phyloP scores from a whole-genome alignment of 1,140 invertebrate species.

The Pectinophora gossypiella region DNA sequence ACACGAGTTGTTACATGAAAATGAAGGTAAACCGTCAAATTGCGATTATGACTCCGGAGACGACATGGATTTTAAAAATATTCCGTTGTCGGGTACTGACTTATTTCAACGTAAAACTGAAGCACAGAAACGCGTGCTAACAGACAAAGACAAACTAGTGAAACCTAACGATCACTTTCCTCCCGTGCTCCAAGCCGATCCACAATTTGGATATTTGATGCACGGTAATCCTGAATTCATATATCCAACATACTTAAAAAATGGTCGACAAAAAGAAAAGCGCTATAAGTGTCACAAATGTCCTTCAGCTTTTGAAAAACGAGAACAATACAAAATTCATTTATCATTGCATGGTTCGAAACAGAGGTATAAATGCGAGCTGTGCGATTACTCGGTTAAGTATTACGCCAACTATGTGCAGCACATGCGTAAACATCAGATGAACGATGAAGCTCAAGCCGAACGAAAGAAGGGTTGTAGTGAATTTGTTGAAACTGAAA shows the following conservation, averaged over 20 bases:
- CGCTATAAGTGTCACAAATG: slow-evolving; percentile 91
- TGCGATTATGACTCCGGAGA: slow-evolving; percentile 69
- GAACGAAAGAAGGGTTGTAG: slow-evolving; percentile 70
- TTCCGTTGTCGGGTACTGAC: slow-evolving; percentile 80
- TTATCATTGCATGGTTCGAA: slow-evolving; percentile 88
- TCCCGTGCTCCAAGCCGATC: slow-evolving; percentile 75
- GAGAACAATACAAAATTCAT: slow-evolving; percentile 90
- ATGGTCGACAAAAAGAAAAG: slow-evolving; percentile 85
- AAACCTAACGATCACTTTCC: slow-evolving; percentile 72
- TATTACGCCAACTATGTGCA: slow-evolving; percentile 90
- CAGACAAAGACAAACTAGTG: slow-evolving; percentile 67
- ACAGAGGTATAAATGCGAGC: slow-evolving; percentile 88
- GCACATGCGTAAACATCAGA: slow-evolving; percentile 86
- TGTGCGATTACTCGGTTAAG: slow-evolving; percentile 93
- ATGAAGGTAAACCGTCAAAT: slow-evolving; percentile 39
- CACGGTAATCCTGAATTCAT: slow-evolving; percentile 85
- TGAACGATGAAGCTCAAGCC: slow-evolving; percentile 80
- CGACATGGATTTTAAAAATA: slow-evolving; percentile 69
- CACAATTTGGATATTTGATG: slow-evolving; percentile 81
- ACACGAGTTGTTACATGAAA: slow-evolving; percentile 77
- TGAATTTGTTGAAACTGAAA: slow-evolving; percentile 57
- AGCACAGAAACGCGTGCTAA: slow-evolving; percentile 73
- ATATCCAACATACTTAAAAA: slow-evolving; percentile 85
- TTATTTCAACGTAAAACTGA: slow-evolving; percentile 78
- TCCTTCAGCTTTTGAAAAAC: slow-evolving; percentile 91